phyloP scores from a whole-genome alignment of 2,113 vertebrate species.

The Sinocyclocheilus anshuiensis region DNA sequence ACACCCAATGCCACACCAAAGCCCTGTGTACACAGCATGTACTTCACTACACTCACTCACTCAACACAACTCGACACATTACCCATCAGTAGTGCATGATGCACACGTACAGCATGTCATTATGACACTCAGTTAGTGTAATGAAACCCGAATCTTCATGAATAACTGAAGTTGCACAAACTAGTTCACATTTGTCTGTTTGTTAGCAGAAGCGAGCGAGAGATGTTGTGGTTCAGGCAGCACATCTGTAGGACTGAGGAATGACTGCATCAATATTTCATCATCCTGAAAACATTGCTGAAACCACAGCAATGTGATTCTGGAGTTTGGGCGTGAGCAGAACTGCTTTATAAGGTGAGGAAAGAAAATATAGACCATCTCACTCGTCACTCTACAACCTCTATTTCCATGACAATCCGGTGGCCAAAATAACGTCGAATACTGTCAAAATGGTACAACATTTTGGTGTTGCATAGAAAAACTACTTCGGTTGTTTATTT shows the following conservation, averaged over 20 bases:
- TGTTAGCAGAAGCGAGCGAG: slow-evolving; percentile 37
- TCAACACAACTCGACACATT: slow-evolving; percentile 59
- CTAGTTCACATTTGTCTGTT: neutral
- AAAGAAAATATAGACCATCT: neutral
- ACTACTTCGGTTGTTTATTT: neutral
- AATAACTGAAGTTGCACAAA: neutral
- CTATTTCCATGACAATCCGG: neutral
- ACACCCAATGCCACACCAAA: slow-evolving; percentile 58
- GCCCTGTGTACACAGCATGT: neutral
- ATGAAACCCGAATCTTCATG: neutral
- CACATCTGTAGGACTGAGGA: slow-evolving; percentile 76
- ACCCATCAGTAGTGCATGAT: neutral
- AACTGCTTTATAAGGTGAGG: neutral
- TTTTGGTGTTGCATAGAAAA: neutral
- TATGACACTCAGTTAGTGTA: neutral
- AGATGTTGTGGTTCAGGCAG: slow-evolving; percentile 69
- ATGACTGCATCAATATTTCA: slow-evolving; percentile 75
- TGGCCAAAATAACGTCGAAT: neutral
- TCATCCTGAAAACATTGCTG: slow-evolving; percentile 70
- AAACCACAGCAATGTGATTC: slow-evolving; percentile 62
- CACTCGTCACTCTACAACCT: neutral
- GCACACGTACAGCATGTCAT: neutral
- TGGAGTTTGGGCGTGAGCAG: slow-evolving; percentile 54
- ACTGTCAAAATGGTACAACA: neutral
- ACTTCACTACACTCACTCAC: slow-evolving; percentile 21